These are phyloP conservation scores for Coenobita brevimanus DNA, from an alignment of 1,140 invertebrate species.

Conservation along the genomic window DNA sequence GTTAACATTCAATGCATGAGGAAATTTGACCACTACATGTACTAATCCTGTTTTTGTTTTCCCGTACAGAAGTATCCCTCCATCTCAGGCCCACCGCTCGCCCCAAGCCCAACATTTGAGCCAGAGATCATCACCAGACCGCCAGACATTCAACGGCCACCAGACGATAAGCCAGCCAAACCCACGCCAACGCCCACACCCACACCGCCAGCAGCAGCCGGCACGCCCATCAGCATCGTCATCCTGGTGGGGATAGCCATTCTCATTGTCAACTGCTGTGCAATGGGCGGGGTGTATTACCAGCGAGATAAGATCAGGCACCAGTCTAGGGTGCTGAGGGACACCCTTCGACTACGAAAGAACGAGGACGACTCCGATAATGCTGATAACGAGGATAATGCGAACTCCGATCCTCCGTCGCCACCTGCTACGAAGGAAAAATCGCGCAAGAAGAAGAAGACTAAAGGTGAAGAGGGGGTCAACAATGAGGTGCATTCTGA, in stretches of 20 bases:
- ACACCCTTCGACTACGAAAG: conserved; percentile 44
- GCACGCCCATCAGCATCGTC: conserved; percentile 79
- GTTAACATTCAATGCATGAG: no score
- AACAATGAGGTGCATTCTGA: conserved; percentile 44
- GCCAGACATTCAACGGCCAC: background rate
- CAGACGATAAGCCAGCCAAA: background rate
- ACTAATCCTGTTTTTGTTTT: no score
- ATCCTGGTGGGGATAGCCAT: conserved; percentile 86
- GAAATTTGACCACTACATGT: no score
- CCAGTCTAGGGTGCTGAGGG: conserved; percentile 76
- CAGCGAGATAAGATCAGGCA: conserved; percentile 79
- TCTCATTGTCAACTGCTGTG: conserved; percentile 86
- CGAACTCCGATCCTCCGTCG: background rate
- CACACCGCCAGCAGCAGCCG: conserved; percentile 51
- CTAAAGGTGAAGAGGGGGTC: conserved; percentile 36
- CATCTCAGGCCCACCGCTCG: no score
- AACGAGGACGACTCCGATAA: no score
- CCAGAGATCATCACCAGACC: background rate
- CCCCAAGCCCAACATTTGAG: background rate
- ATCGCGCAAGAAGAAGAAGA: conserved; percentile 45
- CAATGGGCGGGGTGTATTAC: conserved; percentile 85
- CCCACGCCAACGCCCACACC: background rate
- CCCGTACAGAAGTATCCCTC: no score
- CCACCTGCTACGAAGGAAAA: conserved; percentile 1
- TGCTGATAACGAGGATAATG: conserved; percentile 19